phyloP scores from a whole-genome alignment of 2,888 invertebrate genomes.

The Pollenia amentaria region DNA sequence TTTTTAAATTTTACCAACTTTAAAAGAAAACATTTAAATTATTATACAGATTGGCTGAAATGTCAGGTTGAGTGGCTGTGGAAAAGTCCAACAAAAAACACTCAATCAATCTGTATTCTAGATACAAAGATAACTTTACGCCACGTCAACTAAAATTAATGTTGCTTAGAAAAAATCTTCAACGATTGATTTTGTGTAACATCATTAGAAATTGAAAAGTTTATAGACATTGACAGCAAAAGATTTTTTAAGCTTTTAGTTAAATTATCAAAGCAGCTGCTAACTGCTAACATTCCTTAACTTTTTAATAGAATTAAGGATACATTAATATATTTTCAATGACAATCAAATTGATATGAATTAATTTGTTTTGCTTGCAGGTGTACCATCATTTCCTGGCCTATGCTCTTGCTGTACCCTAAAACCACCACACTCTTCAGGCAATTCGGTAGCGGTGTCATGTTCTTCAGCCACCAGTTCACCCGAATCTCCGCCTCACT shows the following conservation, averaged over 20 bases:
- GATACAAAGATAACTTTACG: slow-evolving; percentile 58
- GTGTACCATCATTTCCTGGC: slow-evolving; percentile 89
- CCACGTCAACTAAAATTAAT: slow-evolving; percentile 70
- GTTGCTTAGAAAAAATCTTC: slow-evolving; percentile 58
- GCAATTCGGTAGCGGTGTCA: slow-evolving; percentile 82
- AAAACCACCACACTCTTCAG: slow-evolving; percentile 85
- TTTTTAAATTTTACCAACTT: slow-evolving; percentile 53
- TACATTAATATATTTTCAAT: not conserved
- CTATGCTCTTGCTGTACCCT: slow-evolving; percentile 93
- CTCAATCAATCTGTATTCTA: slow-evolving; percentile 64
- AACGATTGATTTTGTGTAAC: slow-evolving; percentile 67
- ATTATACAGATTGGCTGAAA: slow-evolving; percentile 22
- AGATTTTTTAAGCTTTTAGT: slow-evolving; percentile 75
- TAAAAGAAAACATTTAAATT: slow-evolving; percentile 1
- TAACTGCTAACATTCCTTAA: slow-evolving; percentile 52
- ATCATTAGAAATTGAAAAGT: not conserved
- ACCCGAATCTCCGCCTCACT: slow-evolving; percentile 81
- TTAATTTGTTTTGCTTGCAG: slow-evolving; percentile 70
- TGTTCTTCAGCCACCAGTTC: slow-evolving; percentile 81
- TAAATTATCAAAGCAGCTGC: slow-evolving; percentile 76
- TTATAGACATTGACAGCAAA: slow-evolving; percentile 35
- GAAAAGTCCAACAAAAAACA: slow-evolving; percentile 9
- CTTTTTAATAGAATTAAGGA: slow-evolving; percentile 34
- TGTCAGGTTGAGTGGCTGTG: not conserved
- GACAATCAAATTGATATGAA: slow-evolving; percentile 27